These are phyloP conservation scores for Limnephilus rhombicus DNA, from an alignment of 2,888 invertebrate genomes.

Conservation along the genomic window DNA sequence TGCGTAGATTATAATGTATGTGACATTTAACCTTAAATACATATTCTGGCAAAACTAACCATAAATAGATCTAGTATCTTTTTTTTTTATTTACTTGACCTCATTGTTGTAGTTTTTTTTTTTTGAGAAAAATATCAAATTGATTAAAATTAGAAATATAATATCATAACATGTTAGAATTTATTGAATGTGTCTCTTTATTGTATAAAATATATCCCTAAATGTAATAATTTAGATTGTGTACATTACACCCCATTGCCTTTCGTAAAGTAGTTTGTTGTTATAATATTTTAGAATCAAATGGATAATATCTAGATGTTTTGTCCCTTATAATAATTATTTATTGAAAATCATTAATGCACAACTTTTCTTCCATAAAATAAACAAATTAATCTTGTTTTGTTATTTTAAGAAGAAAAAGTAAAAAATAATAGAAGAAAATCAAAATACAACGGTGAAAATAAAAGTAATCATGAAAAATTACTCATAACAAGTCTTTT, in stretches of 20 bases:
- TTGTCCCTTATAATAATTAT: neutral
- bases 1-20: too few relatives aligned
- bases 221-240: neutral
- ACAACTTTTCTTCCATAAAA: neutral
- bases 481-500: too few relatives aligned
- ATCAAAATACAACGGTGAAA: too few relatives aligned
- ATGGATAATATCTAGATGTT: neutral
- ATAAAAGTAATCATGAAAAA: too few relatives aligned
- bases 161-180: conserved; percentile 7
- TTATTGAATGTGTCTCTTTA: neutral
- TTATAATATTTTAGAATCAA: neutral
- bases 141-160: neutral
- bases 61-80: too few relatives aligned
- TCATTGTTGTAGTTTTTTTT: too few relatives aligned
- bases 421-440: too few relatives aligned
- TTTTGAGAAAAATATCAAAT: neutral
- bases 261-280: conserved; percentile 16
- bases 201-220: neutral
- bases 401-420: too few relatives aligned
- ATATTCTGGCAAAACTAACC: too few relatives aligned
- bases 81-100: too few relatives aligned
- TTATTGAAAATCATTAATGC: neutral
- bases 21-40: too few relatives aligned
- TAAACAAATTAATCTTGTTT: too few relatives aligned
- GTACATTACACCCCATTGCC: conserved; percentile 15